Conservation (phyloP, 92 coral and sea anemone genomes). For the Virgularia gustaviana region DNA sequence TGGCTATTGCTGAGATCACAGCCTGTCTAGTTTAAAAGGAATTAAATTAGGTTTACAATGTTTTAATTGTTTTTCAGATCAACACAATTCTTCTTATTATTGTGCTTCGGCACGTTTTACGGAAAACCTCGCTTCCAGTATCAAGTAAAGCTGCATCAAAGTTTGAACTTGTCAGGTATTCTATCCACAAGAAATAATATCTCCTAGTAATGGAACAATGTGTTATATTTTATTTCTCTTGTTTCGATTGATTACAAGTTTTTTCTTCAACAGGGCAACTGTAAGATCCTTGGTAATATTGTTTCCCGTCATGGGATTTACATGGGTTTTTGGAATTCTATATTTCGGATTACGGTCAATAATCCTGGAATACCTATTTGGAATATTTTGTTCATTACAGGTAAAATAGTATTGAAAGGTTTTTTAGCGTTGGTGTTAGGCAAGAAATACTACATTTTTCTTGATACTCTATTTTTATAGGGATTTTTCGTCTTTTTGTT, state of each 20-base stretch:
- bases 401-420: neutral
- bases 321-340: constrained; percentile 30
- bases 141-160: constrained; percentile 27
- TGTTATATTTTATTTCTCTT: neutral
- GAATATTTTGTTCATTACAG: constrained; percentile 30
- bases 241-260: neutral
- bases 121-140: constrained; percentile 26
- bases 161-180: constrained; percentile 16
- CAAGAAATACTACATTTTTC: neutral
- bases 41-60: neutral
- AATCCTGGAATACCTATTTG: constrained; percentile 28
- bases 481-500: constrained; percentile 38
- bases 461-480: neutral
- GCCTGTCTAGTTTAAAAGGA: too few species aligned
- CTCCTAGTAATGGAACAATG: too few species aligned
- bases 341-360: constrained; percentile 21
- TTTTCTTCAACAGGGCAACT: constrained; percentile 4
- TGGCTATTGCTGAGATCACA: too few species aligned
- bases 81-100: constrained; percentile 19
- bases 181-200: too few species aligned
- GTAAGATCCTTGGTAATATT: constrained; percentile 15
- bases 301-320: constrained; percentile 32
- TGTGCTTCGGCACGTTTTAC: constrained; percentile 25
- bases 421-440: neutral
- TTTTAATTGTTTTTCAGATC: constrained; percentile 17